Percentiles rank a stretch among this genome's conserved stretches.
Conservation (phyloP, 2,113 vertebrate genomes). For the Vulpes vulpes region DNA sequence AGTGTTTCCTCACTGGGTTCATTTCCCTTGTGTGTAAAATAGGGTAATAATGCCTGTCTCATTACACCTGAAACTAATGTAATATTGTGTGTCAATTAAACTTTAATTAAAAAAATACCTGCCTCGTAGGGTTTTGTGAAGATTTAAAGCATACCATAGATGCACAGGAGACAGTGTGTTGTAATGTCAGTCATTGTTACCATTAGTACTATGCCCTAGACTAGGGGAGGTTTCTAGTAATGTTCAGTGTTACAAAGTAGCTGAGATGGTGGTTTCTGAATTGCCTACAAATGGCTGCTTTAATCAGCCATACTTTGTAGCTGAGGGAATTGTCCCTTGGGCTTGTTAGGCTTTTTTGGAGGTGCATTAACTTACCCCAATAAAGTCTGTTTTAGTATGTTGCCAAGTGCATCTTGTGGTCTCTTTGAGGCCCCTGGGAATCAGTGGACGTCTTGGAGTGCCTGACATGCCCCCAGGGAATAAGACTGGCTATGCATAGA, state of each 20-base stretch:
- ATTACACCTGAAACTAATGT: neutral
- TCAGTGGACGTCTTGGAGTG: neutral
- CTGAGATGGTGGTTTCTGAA: conserved; percentile 32
- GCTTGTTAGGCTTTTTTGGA: conserved; percentile 12
- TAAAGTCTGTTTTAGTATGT: neutral
- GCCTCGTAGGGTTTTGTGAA: neutral
- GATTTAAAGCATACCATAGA: neutral
- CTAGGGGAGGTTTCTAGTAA: neutral
- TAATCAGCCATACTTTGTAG: neutral
- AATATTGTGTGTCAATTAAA: neutral
- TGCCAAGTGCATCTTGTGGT: neutral
- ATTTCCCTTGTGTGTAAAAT: conserved; percentile 6
- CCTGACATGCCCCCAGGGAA: neutral
- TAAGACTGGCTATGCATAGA: neutral
- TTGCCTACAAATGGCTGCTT: conserved; percentile 28
- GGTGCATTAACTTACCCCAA: conserved; percentile 39
- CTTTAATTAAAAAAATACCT: neutral
- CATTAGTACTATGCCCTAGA: neutral
- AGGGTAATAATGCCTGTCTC: neutral
- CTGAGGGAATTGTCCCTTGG: neutral
- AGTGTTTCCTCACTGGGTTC: neutral
- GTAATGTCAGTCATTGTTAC: neutral
- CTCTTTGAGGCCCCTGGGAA: neutral
- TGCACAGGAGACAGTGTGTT: neutral
- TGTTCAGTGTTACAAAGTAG: neutral